These are phyloP conservation scores for Chesias legatella DNA, from an alignment of 2,888 invertebrate genomes.

Conservation along the genomic window DNA sequence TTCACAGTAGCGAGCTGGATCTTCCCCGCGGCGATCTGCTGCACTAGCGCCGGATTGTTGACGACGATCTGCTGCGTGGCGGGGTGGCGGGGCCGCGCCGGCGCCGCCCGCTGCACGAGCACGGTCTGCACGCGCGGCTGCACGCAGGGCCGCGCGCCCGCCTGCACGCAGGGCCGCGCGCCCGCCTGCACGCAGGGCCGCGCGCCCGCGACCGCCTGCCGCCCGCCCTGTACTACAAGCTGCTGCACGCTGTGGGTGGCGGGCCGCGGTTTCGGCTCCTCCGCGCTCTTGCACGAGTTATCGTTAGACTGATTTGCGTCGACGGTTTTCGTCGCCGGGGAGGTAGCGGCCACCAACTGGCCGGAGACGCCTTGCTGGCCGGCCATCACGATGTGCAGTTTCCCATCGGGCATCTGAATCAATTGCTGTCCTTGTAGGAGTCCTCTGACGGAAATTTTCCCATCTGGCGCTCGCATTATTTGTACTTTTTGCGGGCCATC, in stretches of 20 bases:
- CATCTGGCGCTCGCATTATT: conserved; percentile 93
- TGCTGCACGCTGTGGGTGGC: conserved; percentile 37
- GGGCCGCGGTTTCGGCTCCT: conserved; percentile 25
- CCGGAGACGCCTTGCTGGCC: conserved; percentile 79
- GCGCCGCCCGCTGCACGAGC: conserved; percentile 38
- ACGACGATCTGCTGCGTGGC: conserved; percentile 86
- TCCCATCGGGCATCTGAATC: conserved; percentile 95
- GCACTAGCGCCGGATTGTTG: conserved; percentile 87
- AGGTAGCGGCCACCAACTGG: conserved; percentile 63
- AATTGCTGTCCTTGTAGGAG: conserved; percentile 95
- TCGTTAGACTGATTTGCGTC: conserved; percentile 30
- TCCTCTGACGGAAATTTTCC: conserved; percentile 94
- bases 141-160: conserved; percentile 45
- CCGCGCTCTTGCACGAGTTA: conserved; percentile 28
- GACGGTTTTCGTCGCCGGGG: conserved; percentile 32
- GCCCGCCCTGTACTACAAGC: conserved; percentile 47
- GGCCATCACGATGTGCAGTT: conserved; percentile 90
- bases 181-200: no score
- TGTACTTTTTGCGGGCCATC: conserved; percentile 89
- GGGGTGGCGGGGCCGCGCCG: conserved; percentile 39
- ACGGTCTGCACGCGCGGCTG: conserved; percentile 45
- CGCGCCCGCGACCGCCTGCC: conserved; percentile 63
- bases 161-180: conserved; percentile 46
- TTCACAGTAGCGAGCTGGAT: conserved; percentile 91
- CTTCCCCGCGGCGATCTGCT: conserved; percentile 90